Evolutionary conservation across 2,888 invertebrate species (phyloP), one percentile per base, ranked within the genome.

Genomic region (Ectemnius continuus): DNA sequence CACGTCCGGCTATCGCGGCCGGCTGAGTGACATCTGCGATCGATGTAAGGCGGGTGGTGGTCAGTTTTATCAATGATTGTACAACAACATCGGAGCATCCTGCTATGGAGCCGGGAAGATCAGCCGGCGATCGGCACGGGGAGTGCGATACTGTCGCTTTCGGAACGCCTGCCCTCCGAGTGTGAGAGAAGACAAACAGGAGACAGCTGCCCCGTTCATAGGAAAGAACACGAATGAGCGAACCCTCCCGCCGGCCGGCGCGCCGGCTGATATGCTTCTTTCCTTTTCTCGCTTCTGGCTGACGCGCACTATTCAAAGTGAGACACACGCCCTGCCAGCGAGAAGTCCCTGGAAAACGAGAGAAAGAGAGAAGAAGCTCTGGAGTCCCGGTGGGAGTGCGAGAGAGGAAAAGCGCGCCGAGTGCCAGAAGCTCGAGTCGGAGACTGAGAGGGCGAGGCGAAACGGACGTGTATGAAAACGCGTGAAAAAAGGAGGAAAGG

Each of bases 121-220:
- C 14, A 16, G 52, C n/a, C 16, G 62, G n/a, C 64, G 63, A 67
- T 67, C 70, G 64, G 64, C 58, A 65, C 48, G 66, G 70, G 23
- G 67, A 47, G 26, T 18, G 11, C 56, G 47, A 13, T 65, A 57
- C 60, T 47, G 60, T 61, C 28, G 61, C n/a, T 59, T 70, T 45
- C 68, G 68, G 69, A 61, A 73, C 36, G 2, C 8, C 36, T 6
- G 66, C 64, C 59, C 64, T 57, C 61, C 61, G 57, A 36, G 63
- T 67, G 76, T 67, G 73, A 61, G 70, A 64, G 80, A 71, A 82
- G 78, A 82, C 82, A 82, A 82, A 82, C 73, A 77, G 62, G 80
- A 78, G 81, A 82, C 81, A 82, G 78, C 82, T 82, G 81, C 70
- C 69, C 47, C 61, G 75, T 72, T 73, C 71, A 75, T 62, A 65